Percentiles rank a stretch among this genome's conserved stretches.
These are phyloP conservation scores for Butorides virescens DNA, from an alignment of 2,113 vertebrate genomes.

Conservation along the genomic window DNA sequence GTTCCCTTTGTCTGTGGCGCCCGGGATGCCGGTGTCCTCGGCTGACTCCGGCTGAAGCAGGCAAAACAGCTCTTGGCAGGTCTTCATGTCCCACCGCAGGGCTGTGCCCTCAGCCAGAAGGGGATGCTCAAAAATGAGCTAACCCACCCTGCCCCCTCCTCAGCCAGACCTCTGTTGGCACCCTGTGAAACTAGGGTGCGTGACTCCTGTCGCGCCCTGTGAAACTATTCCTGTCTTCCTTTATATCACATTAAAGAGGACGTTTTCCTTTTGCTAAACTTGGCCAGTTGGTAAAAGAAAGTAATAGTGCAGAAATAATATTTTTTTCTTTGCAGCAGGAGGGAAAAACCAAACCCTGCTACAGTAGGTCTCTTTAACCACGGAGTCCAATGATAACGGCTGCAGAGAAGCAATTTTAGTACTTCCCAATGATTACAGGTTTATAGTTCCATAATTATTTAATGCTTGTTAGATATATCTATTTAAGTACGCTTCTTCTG, in stretches of 20 bases:
- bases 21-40: neutral
- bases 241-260: neutral
- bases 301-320: neutral
- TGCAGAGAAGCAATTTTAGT: slow-evolving; percentile 15
- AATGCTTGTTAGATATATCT: slow-evolving; percentile 52
- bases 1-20: neutral
- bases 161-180: neutral
- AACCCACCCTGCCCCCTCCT: neutral
- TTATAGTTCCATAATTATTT: slow-evolving; percentile 53
- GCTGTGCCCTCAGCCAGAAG: neutral
- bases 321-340: neutral
- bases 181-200: neutral
- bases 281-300: neutral
- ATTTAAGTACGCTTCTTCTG: slow-evolving; percentile 15
- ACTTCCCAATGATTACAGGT: slow-evolving; percentile 34
- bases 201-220: neutral
- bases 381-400: neutral
- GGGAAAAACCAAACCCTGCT: neutral
- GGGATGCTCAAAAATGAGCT: neutral
- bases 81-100: neutral
- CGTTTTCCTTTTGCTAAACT: neutral
- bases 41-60: slow-evolving; percentile 26
- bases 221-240: neutral
- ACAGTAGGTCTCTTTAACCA: neutral
- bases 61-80: slow-evolving; percentile 15